Conservation (phyloP, 2,797 vertebrate genomes). For the Anguilla anguilla region DNA sequence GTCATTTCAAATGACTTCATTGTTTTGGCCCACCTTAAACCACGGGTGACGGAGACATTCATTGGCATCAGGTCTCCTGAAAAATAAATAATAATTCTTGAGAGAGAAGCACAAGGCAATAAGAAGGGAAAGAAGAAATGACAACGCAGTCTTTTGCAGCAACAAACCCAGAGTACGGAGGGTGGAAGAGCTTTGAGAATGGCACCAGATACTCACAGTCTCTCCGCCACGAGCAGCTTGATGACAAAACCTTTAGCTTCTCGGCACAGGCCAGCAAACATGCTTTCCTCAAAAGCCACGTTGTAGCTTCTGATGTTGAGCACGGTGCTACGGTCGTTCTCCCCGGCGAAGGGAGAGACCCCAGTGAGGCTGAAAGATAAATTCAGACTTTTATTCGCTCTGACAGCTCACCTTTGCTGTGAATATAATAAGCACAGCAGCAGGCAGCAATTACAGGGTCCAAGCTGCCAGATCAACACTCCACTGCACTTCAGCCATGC, state of each 20-base stretch:
- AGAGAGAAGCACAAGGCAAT: slow-evolving; percentile 25
- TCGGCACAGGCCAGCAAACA: slow-evolving; percentile 88
- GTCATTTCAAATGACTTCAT: not conserved
- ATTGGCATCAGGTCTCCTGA: slow-evolving; percentile 88
- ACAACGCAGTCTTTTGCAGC: not conserved
- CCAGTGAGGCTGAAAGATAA: slow-evolving; percentile 82
- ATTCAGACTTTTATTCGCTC: not conserved
- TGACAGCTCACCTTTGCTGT: not conserved
- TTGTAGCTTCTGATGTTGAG: slow-evolving; percentile 96
- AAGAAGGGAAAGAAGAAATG: not conserved
- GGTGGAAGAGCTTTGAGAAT: not conserved
- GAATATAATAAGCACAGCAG: not conserved
- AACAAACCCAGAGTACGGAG: not conserved
- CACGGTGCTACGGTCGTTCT: slow-evolving; percentile 89
- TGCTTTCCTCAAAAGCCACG: slow-evolving; percentile 92
- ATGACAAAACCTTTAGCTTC: slow-evolving; percentile 96
- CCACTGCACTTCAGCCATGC: not conserved
- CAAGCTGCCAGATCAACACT: not conserved
- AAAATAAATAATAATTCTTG: slow-evolving; percentile 38
- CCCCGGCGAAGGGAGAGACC: slow-evolving; percentile 94
- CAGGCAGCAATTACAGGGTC: not conserved
- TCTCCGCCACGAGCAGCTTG: slow-evolving; percentile 91
- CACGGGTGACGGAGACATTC: slow-evolving; percentile 93
- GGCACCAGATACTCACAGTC: slow-evolving; percentile 79
- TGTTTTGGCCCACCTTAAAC: slow-evolving; percentile 86